These are phyloP conservation scores for Antechinus flavipes DNA, from an alignment of 2,113 vertebrate genomes.

Conservation along the genomic window DNA sequence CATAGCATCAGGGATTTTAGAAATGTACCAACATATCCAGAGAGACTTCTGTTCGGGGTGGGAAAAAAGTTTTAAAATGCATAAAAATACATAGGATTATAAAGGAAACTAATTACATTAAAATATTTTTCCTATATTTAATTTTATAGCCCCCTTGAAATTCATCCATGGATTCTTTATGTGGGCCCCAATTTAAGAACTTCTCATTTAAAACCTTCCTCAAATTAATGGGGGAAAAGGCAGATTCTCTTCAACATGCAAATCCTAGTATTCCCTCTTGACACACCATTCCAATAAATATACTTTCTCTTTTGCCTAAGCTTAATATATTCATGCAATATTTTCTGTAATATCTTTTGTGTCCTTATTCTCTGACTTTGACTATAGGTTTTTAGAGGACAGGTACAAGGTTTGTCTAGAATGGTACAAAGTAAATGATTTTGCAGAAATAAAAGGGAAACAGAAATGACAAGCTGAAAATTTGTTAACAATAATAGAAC, in stretches of 20 bases:
- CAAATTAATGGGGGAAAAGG: not conserved
- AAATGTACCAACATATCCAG: not conserved
- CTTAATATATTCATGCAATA: constrained; percentile 48
- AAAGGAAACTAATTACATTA: not conserved
- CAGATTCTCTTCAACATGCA: constrained; percentile 9
- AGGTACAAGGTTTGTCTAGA: constrained; percentile 28
- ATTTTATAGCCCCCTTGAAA: not conserved
- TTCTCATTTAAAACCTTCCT: not conserved
- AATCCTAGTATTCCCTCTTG: constrained; percentile 38
- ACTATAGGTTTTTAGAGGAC: constrained; percentile 23
- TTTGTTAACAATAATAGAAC: constrained; percentile 50
- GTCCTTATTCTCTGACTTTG: constrained; percentile 46
- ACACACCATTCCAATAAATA: not conserved
- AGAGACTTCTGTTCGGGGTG: not conserved
- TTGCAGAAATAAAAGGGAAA: constrained; percentile 47
- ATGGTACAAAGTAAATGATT: constrained; percentile 56
- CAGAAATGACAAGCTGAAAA: constrained; percentile 56
- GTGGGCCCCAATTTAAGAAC: not conserved
- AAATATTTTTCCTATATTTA: not conserved
- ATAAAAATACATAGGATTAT: not conserved
- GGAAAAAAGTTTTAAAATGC: not conserved
- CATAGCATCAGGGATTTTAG: not conserved
- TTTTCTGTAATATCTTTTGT: constrained; percentile 47
- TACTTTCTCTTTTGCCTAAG: constrained; percentile 32
- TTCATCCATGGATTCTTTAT: not conserved